These are phyloP conservation scores for Cynaeus angustus DNA, from an alignment of 2,888 invertebrate genomes.

Conservation along the genomic window DNA sequence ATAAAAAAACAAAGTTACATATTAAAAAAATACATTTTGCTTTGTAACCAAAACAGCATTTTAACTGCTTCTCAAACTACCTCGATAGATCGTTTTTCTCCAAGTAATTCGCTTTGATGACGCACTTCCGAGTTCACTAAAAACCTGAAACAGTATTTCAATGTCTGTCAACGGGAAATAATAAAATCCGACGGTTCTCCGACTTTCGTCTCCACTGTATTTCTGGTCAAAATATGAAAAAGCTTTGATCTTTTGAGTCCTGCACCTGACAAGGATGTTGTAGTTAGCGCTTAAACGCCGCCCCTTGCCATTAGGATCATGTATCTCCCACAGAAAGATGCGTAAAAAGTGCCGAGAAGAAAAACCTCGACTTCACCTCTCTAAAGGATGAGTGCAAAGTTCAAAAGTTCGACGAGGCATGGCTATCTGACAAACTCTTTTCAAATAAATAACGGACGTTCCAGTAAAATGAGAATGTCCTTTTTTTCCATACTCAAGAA, in stretches of 20 bases:
- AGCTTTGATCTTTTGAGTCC: conserved; percentile 12
- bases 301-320: conserved; percentile 20
- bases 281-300: conserved; percentile 25
- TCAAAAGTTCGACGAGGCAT: conserved; percentile 35
- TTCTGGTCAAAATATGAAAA: conserved; percentile 15
- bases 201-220: conserved; percentile 10
- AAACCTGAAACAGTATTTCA: conserved; percentile 50
- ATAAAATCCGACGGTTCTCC: conserved; percentile 47
- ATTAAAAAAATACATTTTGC: no score
- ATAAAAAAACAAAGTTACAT: no score
- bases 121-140: conserved; percentile 18
- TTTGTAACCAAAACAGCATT: no score
- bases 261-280: conserved; percentile 16
- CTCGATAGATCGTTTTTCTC: conserved; percentile 42
- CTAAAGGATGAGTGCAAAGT: conserved; percentile 37
- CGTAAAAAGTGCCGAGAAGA: conserved; percentile 25
- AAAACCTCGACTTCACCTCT: conserved; percentile 30
- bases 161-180: conserved; percentile 50
- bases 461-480: conserved; percentile 22
- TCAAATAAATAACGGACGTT: conserved; percentile 35
- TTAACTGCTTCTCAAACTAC: conserved; percentile 39
- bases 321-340: conserved; percentile 13
- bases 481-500: conserved; percentile 17
- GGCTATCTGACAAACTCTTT: conserved; percentile 39
- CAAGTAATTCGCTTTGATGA: conserved; percentile 39